Evolutionary conservation across 2,797 vertebrate species (phyloP), one percentile per base, ranked within the genome.

Genomic region (Manis javanica): DNA sequence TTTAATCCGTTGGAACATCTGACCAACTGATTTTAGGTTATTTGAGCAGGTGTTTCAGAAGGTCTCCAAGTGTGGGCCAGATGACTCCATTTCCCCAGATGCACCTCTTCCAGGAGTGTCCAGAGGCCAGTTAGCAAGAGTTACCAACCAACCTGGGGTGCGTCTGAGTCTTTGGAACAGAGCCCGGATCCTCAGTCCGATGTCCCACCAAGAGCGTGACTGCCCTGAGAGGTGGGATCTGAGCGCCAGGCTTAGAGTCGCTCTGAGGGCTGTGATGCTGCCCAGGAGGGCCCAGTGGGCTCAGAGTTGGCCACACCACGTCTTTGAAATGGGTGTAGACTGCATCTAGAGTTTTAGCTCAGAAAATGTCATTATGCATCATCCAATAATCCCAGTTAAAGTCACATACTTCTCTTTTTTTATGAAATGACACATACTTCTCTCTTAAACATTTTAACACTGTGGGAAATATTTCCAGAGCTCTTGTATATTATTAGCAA

Each of bases 81-180:
- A 1, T 0, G 16, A 5, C 19, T 84, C 49, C 5, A 0, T 14
- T 11, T 31, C n/a, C 4, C 23, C 18, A 71, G 84, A 12, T 1
- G 19, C 5, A 39, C 37, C 9, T 3, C 46, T 53, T 37, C 34
- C 1, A 0, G 2, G 1, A 26, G 15, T 0, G 3, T 24, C 26
- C 2, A 2, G 57, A 75, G 46, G 46, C 34, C 14, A 5, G 2
- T 7, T 9, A 53, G 14, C 0, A 1, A 34, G 49, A n/a, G n/a
- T 2, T 3, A 12, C 46, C 11, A 23, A 19, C 39, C 3, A 4
- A n/a, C 2, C 8, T 11, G 34, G 37, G 26, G 5, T 51, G 0
- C 34, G 10, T 8, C 14, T 2, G 2, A 10, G 42, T 2, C 69
- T 78, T 31, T 2, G 14, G 61, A 31, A 12, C 2, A 15, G 51